Base-by-base conservation (phyloP, 2,113 vertebrate genomes). In the Callopanchax toddi region DNA sequence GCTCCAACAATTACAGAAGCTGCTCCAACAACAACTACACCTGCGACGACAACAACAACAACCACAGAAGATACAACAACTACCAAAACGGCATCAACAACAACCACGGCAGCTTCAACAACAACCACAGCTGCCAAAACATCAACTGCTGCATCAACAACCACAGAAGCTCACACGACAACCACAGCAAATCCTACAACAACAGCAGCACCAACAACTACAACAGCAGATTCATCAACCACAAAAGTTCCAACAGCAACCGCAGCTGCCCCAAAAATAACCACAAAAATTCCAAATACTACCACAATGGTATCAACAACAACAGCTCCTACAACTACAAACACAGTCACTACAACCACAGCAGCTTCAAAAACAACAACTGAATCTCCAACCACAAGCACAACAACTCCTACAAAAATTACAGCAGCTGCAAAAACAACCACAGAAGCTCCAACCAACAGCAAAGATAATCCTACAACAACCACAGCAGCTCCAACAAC, bases 341-440 rank as follows among this genome's bases (percentile, higher is more conserved):
- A 0, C 1, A 5, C 56, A 7, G 21, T n/a, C n/a, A 26, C 26
- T 4, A 26, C 26, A 4, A n/a, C 0, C 1, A 5, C 56, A 7
- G 21, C 45, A 22, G 18, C 11, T 39, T 20, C 7, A 6, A 18
- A 3, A 26, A 26, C 26, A 26, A 26, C 26, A 26, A 26, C 26
- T 6, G 6, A 3, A 6, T 4, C 26, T 26, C 3, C 26, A 26
- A 26, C 26, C 6, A 26, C 26, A 26, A 26, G 6, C 26, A 26
- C 26, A 26, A 4, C 26, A 4, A 6, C 6, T 6, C 26, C 26
- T 4, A 26, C 26, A 3, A 26, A 3, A 26, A 26, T 6, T 6
- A 26, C 26, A 26, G 26, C 26, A 4, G 26, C 26, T 6, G 6
- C 39, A 16, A 39, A 10, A 15, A 39, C 37, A 11, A 39, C 11